Conservation (phyloP, 2,113 vertebrate genomes). For the zebrafish (Danio rerio) region DNA sequence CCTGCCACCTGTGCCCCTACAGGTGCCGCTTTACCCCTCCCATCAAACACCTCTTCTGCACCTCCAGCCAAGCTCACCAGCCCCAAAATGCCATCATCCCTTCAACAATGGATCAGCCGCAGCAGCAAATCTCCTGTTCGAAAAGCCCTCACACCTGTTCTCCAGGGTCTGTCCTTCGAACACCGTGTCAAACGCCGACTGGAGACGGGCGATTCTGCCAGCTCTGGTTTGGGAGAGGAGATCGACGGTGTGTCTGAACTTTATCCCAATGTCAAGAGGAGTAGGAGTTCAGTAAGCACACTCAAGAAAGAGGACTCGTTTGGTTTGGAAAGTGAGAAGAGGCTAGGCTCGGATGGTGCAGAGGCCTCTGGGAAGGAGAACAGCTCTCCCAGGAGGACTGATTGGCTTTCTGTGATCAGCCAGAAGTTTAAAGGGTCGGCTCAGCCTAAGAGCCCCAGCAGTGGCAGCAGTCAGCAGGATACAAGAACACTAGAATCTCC, state of each 20-base stretch:
- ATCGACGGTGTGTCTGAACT: conserved; percentile 83
- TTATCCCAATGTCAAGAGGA: conserved; percentile 77
- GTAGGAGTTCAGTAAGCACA: conserved; percentile 68
- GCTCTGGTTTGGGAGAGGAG: conserved; percentile 71
- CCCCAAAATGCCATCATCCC: conserved; percentile 74
- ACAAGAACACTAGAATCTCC: conserved; percentile 68
- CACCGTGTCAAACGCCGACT: conserved; percentile 88
- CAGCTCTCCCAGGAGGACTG: conserved; percentile 76
- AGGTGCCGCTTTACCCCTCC: conserved; percentile 83
- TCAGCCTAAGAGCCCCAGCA: conserved; percentile 67
- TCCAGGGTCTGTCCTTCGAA: conserved; percentile 63
- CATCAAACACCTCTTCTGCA: conserved; percentile 79
- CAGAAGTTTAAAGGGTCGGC: conserved; percentile 77
- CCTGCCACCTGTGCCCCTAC: conserved; percentile 82
- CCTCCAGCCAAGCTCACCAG: conserved; percentile 59
- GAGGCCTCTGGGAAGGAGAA: conserved; percentile 85
- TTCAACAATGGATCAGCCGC: conserved; percentile 85
- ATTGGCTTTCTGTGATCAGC: conserved; percentile 89
- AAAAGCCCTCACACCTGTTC: conserved; percentile 80
- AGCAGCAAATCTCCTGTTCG: conserved; percentile 68
- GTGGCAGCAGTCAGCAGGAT: conserved; percentile 73
- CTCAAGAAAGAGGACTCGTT: conserved; percentile 63
- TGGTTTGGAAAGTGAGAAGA: conserved; percentile 49
- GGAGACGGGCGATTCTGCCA: conserved; percentile 74
- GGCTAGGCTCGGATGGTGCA: conserved; percentile 52